Evolutionary conservation across 2,797 vertebrate genomes (phyloP).

Genomic region (Hemitrygon akajei): DNA sequence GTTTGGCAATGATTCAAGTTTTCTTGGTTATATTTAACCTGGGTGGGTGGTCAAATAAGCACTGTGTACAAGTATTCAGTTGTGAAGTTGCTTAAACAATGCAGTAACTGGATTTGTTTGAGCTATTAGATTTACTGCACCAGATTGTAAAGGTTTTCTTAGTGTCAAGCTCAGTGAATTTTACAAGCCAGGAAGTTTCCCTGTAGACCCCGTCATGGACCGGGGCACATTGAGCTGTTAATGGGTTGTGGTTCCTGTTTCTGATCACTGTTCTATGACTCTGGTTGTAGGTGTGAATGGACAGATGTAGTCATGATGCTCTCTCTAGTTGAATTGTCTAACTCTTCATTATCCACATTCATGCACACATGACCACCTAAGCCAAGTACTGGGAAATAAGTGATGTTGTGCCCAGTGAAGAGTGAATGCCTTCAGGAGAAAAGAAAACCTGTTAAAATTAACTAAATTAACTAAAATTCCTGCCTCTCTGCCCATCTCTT

Average conservation of each 20-base stretch:
- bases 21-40: background rate
- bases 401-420: background rate
- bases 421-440: background rate
- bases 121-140: background rate
- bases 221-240: background rate
- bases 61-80: background rate
- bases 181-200: background rate
- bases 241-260: background rate
- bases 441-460: background rate
- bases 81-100: background rate
- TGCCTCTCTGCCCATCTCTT: background rate
- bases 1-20: constrained; percentile 7
- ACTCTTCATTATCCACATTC: background rate
- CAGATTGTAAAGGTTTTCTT: background rate
- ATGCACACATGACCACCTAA: background rate
- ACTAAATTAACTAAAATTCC: background rate
- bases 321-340: background rate
- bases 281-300: background rate
- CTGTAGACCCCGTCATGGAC: background rate
- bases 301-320: background rate
- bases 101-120: background rate
- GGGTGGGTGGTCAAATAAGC: background rate
- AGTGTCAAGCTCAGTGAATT: background rate
- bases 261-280: background rate
- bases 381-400: background rate